A percentile compares a stretch with the other conserved stretches of the same genome.
Conservation (phyloP, 2,888 invertebrate species). For the Ceramica pisi region DNA sequence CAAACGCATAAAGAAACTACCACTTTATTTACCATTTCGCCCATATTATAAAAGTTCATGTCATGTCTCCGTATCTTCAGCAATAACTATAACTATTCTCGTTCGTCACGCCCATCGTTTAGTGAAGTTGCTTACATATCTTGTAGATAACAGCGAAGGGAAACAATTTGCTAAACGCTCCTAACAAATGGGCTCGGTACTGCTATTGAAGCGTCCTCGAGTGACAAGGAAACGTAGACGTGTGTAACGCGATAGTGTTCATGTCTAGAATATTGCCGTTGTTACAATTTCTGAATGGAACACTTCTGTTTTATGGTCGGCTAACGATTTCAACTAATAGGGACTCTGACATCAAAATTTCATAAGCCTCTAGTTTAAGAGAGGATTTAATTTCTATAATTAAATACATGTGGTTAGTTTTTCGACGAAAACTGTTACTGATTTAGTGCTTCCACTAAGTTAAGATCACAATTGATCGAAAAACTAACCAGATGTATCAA, state of each 20-base stretch:
- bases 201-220: constrained; percentile 9
- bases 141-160: constrained; percentile 25
- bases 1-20: background rate
- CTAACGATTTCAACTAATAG: background rate
- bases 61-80: constrained; percentile 10
- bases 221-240: background rate
- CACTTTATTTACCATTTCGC: background rate
- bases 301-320: background rate
- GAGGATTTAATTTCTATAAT: too few species aligned
- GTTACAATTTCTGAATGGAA: background rate
- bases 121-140: constrained; percentile 31
- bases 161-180: constrained; percentile 54
- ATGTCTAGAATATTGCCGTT: background rate
- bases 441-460: too few species aligned
- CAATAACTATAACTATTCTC: constrained; percentile 13
- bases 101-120: constrained; percentile 13
- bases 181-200: constrained; percentile 9
- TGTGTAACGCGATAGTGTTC: background rate
- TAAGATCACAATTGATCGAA: too few species aligned
- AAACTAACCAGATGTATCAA: too few species aligned
- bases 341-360: background rate
- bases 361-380: too few species aligned
- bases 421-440: too few species aligned
- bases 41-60: background rate
- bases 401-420: too few species aligned